These are phyloP conservation scores for Horisme vitalbata DNA, from an alignment of 2,888 invertebrate species.

Conservation along the genomic window DNA sequence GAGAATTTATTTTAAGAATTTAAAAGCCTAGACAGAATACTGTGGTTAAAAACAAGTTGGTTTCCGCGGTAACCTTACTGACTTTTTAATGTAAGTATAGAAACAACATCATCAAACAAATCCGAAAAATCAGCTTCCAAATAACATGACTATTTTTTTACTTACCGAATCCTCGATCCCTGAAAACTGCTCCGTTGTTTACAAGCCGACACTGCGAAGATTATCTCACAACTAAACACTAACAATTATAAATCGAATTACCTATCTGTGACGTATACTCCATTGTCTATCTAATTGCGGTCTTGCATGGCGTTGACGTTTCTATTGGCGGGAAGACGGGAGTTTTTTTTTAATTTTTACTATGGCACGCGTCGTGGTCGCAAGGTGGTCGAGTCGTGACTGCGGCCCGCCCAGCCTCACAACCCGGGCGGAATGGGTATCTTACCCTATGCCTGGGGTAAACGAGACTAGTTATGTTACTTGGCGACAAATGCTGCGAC, in stretches of 20 bases:
- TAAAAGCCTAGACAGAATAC: too few relatives aligned
- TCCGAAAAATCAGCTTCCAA: not conserved
- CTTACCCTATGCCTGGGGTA: slow-evolving; percentile 2
- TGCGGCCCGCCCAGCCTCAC: slow-evolving; percentile 48
- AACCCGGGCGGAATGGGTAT: slow-evolving; percentile 39
- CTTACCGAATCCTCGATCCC: slow-evolving; percentile 27
- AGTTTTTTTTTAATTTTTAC: slow-evolving; percentile 11
- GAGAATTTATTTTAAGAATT: too few relatives aligned
- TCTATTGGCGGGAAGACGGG: slow-evolving; percentile 49
- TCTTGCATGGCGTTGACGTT: slow-evolving; percentile 37
- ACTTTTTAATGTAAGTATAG: too few relatives aligned
- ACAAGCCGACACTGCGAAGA: slow-evolving; percentile 23
- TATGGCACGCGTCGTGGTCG: slow-evolving; percentile 25
- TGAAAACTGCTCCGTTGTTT: slow-evolving; percentile 26
- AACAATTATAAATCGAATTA: slow-evolving; percentile 45
- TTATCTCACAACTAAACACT: slow-evolving; percentile 39
- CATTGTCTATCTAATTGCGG: slow-evolving; percentile 65
- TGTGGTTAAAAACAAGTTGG: too few relatives aligned
- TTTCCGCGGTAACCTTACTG: too few relatives aligned
- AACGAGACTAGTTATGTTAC: not conserved
- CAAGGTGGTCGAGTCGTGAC: slow-evolving; percentile 41
- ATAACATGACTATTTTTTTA: not conserved
- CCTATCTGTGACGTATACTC: slow-evolving; percentile 61
- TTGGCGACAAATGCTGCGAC: too few relatives aligned
- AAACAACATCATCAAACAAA: too few relatives aligned